Base-by-base conservation (phyloP, 2,113 vertebrate species). In the Malurus cyaneus region DNA sequence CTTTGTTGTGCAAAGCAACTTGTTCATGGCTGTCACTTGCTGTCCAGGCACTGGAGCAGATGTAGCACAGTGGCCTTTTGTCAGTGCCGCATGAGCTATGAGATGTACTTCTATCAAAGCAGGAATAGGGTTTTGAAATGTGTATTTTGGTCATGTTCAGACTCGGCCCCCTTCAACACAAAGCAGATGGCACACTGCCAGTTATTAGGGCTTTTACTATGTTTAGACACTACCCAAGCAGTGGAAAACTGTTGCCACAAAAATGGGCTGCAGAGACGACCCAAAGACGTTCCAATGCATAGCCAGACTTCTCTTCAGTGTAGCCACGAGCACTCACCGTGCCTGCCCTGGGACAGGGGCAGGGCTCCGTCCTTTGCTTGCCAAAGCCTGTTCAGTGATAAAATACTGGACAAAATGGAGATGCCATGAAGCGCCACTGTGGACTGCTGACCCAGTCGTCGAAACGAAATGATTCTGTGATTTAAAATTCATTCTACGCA, bases 221-320 rank as follows among this genome's bases (percentile, higher is more conserved):
- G 93, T 82, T 90, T 81, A 73, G 86, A 90, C 84, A 89, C 89
- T 73, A 91, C 88, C 80, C 83, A 95, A 96, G 95, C 80, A 95
- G 92, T 86, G 83, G 78, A 83, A 88, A 96, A 86, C 87, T 80
- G 60, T 39, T 77, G 81, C 62, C 62, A 67, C 74, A 79, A 80
- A 83, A 94, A 86, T 25, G 36, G 61, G 80, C 89, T 74, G 70
- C 26, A 57, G 70, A 53, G 74, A 85, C 56, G 92, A 47, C 50
- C 64, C 90, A 93, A 86, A 79, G 81, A 74, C 67, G 82, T 95
- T 90, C 42, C 60, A 56, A 42, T 7, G 9, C 11, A 50, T 49
- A 49, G 61, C 8, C 25, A 23, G 50, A 13, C 54, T 62, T 64
- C 69, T 57, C 67, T 59, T 82, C 50, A 80, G 57, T 86, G 29